Conservation (phyloP, 2,113 vertebrate genomes). For the Amphilophus citrinellus region DNA sequence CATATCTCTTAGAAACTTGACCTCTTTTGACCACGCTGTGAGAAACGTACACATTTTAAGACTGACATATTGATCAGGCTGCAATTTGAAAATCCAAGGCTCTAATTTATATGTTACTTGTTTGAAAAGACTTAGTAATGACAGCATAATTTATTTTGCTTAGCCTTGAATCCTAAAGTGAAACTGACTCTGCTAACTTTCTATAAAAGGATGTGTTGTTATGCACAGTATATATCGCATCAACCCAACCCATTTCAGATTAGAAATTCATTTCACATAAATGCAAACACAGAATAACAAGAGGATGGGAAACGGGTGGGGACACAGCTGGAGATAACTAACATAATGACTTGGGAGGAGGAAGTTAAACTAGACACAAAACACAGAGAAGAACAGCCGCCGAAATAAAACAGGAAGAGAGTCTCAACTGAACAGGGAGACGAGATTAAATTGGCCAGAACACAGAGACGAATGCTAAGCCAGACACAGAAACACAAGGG, state of each 20-base stretch:
- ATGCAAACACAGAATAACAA: too few species aligned
- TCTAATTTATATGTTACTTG: neutral
- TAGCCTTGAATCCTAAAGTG: neutral
- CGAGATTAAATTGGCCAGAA: too few species aligned
- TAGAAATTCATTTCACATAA: neutral
- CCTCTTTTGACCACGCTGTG: neutral
- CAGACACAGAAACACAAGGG: too few species aligned
- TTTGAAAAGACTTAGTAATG: slow-evolving; percentile 19
- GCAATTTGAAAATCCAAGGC: neutral
- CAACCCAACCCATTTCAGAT: neutral
- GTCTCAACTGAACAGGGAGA: too few species aligned
- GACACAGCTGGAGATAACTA: too few species aligned
- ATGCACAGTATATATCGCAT: neutral
- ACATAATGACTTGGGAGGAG: too few species aligned
- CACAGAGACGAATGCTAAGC: too few species aligned
- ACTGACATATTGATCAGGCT: neutral
- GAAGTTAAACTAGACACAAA: too few species aligned
- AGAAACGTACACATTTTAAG: neutral
- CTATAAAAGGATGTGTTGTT: neutral
- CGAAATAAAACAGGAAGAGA: too few species aligned
- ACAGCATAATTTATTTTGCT: neutral
- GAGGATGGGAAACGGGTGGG: too few species aligned
- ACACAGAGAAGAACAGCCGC: too few species aligned
- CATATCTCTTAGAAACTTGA: neutral
- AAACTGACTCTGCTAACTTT: neutral